Base-by-base conservation (phyloP, 2,797 vertebrate species). In the Chrosomus eos region DNA sequence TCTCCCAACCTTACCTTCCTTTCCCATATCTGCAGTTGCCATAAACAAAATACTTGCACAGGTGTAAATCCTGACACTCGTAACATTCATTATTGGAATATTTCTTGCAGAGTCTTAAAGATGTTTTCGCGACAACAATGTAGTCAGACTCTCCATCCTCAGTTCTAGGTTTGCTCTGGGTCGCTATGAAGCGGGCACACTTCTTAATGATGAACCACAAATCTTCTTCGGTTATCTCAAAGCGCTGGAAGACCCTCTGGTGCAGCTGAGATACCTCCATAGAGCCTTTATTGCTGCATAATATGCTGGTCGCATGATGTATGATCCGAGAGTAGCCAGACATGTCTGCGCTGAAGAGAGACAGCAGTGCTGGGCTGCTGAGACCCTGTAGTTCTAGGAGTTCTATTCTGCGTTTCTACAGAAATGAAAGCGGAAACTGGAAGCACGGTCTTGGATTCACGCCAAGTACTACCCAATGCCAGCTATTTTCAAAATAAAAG, bases 11-110 rank as follows among this genome's bases (percentile, higher is more conserved):
- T 87, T 66, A 92, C 92, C 91, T 90, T 86, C 91, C 92, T 81
- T 93, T 94, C 4, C 93, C 93, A 89, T 93, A 95, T 90, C 94
- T 95, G 92, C 97, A 98, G 85, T 91, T 92, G 3, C 97, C 97
- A 53, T 92, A 96, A 21, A 97, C 67, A 89, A 95, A 94, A 90
- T 92, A 97, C 88, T 93, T 96, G 93, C 97, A 98, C 66, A 97
- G 88, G 70, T 98, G 97, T 83, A 98, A 94, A 85, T 93, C 91
- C 58, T 94, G 87, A 85, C 97, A 98, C 1, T 14, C 82, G 1
- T 33, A 31, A 80, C 93, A 92, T 26, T 88, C 81, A 26, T 90
- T 87, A 21, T 88, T 92, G 5, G 86, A 71, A 84, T 94, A 94
- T 48, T 89, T 92, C 76, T 84, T 88, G 91, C 97, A 97, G 43